phyloP scores from a whole-genome alignment of 2,797 vertebrate species.

The Chromis chromis region DNA sequence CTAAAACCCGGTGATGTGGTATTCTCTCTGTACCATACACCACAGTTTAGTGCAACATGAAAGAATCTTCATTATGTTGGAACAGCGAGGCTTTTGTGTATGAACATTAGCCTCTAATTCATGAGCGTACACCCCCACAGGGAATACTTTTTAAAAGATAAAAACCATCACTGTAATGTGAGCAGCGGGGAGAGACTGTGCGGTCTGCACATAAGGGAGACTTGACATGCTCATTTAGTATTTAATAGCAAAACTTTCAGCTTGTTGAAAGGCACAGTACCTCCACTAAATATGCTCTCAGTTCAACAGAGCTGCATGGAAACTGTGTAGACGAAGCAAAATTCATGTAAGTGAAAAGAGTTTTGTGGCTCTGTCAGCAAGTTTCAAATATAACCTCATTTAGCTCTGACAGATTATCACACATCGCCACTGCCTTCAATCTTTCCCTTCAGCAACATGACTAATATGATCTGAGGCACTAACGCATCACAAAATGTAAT shows the following conservation, averaged over 20 bases:
- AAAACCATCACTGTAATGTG: slow-evolving; percentile 5
- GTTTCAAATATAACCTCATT: slow-evolving; percentile 10
- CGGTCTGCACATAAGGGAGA: slow-evolving; percentile 6
- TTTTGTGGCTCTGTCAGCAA: slow-evolving; percentile 20
- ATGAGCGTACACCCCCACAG: not conserved
- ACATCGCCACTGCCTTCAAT: slow-evolving; percentile 5
- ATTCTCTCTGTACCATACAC: slow-evolving; percentile 1
- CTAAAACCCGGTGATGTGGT: slow-evolving; percentile 59
- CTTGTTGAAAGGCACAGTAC: slow-evolving; percentile 33
- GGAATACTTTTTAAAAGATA: not conserved
- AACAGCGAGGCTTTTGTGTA: not conserved
- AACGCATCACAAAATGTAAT: slow-evolving; percentile 40
- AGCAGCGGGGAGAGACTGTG: not conserved
- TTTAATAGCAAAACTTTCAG: slow-evolving; percentile 39
- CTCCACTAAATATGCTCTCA: slow-evolving; percentile 3
- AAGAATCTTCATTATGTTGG: not conserved
- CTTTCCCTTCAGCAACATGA: slow-evolving; percentile 21
- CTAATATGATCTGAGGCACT: slow-evolving; percentile 19
- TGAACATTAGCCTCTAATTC: slow-evolving; percentile 10
- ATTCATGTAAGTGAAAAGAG: not conserved
- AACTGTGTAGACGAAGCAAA: not conserved
- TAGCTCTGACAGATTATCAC: slow-evolving; percentile 12
- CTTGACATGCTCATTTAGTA: slow-evolving; percentile 11
- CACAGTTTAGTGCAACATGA: slow-evolving; percentile 1
- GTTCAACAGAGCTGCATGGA: slow-evolving; percentile 13